A percentile compares a stretch with the other conserved stretches of the same genome.
phyloP scores from a whole-genome alignment of 2,113 vertebrate species.

The Eudorcas thomsonii region DNA sequence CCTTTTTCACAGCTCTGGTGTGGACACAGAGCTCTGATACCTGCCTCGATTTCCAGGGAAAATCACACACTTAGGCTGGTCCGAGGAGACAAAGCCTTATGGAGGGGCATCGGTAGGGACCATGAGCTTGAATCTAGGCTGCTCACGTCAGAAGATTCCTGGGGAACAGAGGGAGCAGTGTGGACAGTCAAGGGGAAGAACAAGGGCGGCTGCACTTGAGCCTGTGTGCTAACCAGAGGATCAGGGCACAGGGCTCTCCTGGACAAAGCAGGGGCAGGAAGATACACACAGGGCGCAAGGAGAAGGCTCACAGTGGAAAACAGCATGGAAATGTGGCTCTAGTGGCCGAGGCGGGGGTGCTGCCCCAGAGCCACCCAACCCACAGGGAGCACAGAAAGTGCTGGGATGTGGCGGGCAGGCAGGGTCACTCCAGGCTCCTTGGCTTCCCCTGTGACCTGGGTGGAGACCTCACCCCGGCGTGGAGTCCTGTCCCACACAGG shows the following conservation, averaged over 20 bases:
- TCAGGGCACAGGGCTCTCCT: background rate
- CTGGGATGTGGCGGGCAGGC: background rate
- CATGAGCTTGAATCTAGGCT: slow-evolving; percentile 83
- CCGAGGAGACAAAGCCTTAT: slow-evolving; percentile 77
- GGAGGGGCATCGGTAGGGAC: slow-evolving; percentile 84
- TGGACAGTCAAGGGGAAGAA: slow-evolving; percentile 80
- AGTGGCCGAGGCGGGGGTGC: background rate
- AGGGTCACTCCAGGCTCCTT: background rate
- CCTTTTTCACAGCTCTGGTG: background rate
- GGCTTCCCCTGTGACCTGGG: background rate
- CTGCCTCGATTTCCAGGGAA: background rate
- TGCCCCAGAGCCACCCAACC: background rate
- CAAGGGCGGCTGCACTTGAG: slow-evolving; percentile 73
- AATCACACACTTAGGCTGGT: background rate
- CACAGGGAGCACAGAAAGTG: background rate
- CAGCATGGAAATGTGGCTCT: background rate
- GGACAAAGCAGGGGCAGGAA: slow-evolving; percentile 65
- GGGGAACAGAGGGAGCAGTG: background rate
- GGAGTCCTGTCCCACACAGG: background rate
- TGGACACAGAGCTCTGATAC: background rate
- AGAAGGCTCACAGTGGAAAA: background rate
- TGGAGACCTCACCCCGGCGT: background rate
- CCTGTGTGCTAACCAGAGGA: background rate
- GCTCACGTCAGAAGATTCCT: slow-evolving; percentile 85
- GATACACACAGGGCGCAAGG: background rate